Percentiles rank a stretch among this genome's conserved stretches.
Conservation (phyloP, 1,140 invertebrate genomes). For the Drosophila kanapiae region DNA sequence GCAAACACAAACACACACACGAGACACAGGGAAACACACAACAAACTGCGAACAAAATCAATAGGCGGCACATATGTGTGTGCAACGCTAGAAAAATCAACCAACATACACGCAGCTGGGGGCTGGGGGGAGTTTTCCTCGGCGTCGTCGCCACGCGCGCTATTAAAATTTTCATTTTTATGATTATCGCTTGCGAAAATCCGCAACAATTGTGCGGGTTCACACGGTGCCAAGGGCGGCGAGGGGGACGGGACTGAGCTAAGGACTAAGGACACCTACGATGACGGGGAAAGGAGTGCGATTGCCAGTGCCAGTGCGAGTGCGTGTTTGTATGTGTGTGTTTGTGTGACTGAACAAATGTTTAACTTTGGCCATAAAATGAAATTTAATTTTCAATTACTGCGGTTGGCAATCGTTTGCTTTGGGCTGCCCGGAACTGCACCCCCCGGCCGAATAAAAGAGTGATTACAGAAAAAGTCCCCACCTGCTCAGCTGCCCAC, state of each 20-base stretch:
- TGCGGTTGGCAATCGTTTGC: constrained; percentile 53
- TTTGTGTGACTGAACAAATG: constrained; percentile 47
- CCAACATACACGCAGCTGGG: constrained; percentile 18
- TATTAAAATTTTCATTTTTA: constrained; percentile 82
- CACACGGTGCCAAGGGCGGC: constrained; percentile 27
- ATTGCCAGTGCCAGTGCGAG: constrained; percentile 17
- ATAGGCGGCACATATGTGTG: constrained; percentile 38
- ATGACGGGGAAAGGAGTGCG: constrained; percentile 30
- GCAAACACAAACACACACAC: constrained; percentile 10
- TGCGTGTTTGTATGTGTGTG: constrained; percentile 13
- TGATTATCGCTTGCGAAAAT: constrained; percentile 77
- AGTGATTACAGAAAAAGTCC: constrained; percentile 35
- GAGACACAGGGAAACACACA: neutral
- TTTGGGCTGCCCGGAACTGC: constrained; percentile 14
- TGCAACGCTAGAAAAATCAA: constrained; percentile 41
- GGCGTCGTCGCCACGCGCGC: constrained; percentile 47
- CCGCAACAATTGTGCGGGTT: constrained; percentile 72
- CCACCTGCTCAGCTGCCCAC: neutral
- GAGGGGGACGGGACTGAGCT: neutral
- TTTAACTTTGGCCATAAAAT: constrained; percentile 81
- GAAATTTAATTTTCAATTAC: constrained; percentile 84
- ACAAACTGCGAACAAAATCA: constrained; percentile 58
- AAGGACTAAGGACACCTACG: constrained; percentile 34
- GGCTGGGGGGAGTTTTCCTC: neutral
- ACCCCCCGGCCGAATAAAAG: constrained; percentile 25